Evolutionary conservation across 2,797 vertebrate species (phyloP), one percentile per base, ranked within the genome.

Genomic region (Luscinia luscinia): DNA sequence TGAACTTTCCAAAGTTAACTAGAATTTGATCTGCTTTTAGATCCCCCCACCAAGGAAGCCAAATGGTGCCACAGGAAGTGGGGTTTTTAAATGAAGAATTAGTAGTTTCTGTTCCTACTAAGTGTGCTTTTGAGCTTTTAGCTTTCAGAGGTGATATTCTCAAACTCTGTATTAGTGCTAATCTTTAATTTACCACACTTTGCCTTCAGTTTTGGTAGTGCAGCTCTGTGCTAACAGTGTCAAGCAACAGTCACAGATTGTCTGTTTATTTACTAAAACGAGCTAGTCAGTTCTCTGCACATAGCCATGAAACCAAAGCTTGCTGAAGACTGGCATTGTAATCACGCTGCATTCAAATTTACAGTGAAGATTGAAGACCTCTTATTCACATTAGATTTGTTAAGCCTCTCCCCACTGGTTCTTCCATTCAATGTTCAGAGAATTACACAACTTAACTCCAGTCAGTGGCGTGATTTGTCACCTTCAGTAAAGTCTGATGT

Each of bases 71-170:
- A 70, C 36, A 78, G 74, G 46, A 84, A 68, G 57, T 79, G 76
- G 15, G 1, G 1, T 24, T 1, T 34, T 55, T 62, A n/a, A n/a
- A 78, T 79, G 73, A 90, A 68, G 92, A 95, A 93, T 91, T 96
- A 95, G 87, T 96, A 95, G 85, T 88, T 97, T 93, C 63, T 85
- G 28, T 94, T 93, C 73, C 52, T 90, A 92, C 61, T 88, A 89
- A 89, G 61, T 22, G 19, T 63, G 57, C 64, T 85, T 57, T 59
- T 76, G 64, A 59, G 36, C 5, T 78, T 86, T 89, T 58, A 75
- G 58, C 22, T 78, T 83, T 54, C 57, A 66, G 28, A 86, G 51
- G 12, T n/a, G 28, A 58, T 48, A 73, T 54, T 79, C 67, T 79
- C 48, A 89, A 94, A 89, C 7, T 34, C 55, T 4, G 0, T 41